phyloP scores from a whole-genome alignment of 1,140 invertebrate species.

The Pseudomyrmex pallidus region DNA sequence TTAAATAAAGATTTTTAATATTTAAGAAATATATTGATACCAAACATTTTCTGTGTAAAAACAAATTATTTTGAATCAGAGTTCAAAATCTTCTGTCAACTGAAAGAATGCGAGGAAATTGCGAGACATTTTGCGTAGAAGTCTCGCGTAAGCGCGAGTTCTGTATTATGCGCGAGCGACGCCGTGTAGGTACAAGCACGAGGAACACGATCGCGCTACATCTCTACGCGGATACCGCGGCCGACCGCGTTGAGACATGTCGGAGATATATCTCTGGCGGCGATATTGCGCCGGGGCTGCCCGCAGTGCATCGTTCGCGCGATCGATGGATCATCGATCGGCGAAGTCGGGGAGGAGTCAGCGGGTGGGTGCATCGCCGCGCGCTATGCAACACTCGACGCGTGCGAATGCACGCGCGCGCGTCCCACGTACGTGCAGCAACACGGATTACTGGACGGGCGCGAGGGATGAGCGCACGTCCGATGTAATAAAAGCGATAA shows the following conservation, averaged over 20 bases:
- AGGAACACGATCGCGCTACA: slow-evolving; percentile 45
- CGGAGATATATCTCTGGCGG: slow-evolving; percentile 68
- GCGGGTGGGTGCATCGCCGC: slow-evolving; percentile 62
- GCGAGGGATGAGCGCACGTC: slow-evolving; percentile 53
- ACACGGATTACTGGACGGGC: slow-evolving; percentile 48
- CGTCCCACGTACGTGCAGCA: slow-evolving; percentile 26
- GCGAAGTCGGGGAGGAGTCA: slow-evolving; percentile 39
- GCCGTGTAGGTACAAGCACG: slow-evolving; percentile 55
- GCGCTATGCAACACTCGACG: slow-evolving; percentile 42
- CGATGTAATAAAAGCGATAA: slow-evolving; percentile 63
- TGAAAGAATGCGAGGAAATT: no score
- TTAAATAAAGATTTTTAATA: neutral
- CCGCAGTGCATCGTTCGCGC: slow-evolving; percentile 72
- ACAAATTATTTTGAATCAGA: neutral
- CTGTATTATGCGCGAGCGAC: slow-evolving; percentile 23
- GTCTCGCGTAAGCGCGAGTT: neutral
- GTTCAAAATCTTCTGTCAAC: no score
- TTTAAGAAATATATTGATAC: no score
- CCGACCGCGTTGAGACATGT: slow-evolving; percentile 40
- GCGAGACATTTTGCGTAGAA: neutral
- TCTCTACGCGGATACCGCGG: slow-evolving; percentile 60
- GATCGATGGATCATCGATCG: slow-evolving; percentile 75
- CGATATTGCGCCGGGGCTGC: slow-evolving; percentile 65
- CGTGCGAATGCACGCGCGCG: slow-evolving; percentile 50
- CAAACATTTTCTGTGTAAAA: neutral